Evolutionary conservation across 2,888 invertebrate species (phyloP).

Genomic region (Drosophila yooni): DNA sequence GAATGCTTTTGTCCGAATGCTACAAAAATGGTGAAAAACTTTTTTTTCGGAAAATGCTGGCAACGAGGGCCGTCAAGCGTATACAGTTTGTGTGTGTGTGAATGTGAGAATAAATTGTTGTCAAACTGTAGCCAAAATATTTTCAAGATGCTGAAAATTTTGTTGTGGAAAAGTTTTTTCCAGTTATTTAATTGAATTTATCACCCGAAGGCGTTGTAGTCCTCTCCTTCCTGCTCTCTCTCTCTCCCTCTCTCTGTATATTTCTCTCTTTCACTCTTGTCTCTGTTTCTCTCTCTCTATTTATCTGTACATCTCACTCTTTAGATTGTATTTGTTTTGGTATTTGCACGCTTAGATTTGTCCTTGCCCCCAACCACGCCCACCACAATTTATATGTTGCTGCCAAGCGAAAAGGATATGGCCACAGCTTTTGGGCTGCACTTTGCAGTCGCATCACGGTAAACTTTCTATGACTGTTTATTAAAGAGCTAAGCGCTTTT

Average conservation of each 20-base stretch:
- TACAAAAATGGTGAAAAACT: slow-evolving; percentile 59
- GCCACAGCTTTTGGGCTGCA: slow-evolving; percentile 47
- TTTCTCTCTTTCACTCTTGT: not conserved
- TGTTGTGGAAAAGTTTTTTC: slow-evolving; percentile 67
- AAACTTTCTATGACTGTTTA: slow-evolving; percentile 78
- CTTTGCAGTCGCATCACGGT: slow-evolving; percentile 48
- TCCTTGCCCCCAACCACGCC: slow-evolving; percentile 42
- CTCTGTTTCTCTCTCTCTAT: not conserved
- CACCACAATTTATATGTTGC: slow-evolving; percentile 6
- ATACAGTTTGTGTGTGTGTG: slow-evolving; percentile 11
- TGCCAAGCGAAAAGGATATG: slow-evolving; percentile 58
- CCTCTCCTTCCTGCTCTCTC: not conserved
- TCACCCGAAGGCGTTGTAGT: slow-evolving; percentile 71
- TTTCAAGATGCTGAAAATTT: slow-evolving; percentile 69
- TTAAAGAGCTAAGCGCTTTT: slow-evolving; percentile 76
- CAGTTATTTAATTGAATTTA: slow-evolving; percentile 80
- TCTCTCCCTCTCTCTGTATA: not conserved
- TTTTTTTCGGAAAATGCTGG: slow-evolving; percentile 49
- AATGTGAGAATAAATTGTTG: slow-evolving; percentile 71
- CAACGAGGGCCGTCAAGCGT: slow-evolving; percentile 8
- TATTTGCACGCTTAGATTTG: slow-evolving; percentile 66
- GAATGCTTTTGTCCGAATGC: slow-evolving; percentile 43
- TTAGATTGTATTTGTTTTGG: slow-evolving; percentile 40
- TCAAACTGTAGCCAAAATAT: slow-evolving; percentile 75
- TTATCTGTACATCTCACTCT: slow-evolving; percentile 18